Percentiles rank a stretch among this genome's conserved stretches.
Conservation (phyloP, 35 echinoderm and acorn worm species). For the Anneissia japonica region DNA sequence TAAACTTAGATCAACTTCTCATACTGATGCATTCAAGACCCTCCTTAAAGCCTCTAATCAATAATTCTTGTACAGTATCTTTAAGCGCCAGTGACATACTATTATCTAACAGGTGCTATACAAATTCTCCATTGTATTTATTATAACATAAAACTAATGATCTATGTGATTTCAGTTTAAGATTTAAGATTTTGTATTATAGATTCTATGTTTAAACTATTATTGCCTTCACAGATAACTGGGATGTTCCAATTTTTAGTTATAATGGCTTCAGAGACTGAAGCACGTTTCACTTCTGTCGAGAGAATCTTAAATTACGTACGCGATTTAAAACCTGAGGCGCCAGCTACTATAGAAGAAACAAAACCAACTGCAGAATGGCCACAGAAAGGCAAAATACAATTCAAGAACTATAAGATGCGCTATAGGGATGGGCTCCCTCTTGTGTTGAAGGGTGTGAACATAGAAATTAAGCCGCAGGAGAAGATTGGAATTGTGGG, state of each 20-base stretch:
- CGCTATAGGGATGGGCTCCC: constrained; percentile 74
- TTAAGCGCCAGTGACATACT: no score
- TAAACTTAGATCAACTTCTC: no score
- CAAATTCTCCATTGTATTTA: no score
- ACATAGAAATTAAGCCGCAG: constrained; percentile 46
- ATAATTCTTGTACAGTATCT: no score
- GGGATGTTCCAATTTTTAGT: constrained; percentile 87
- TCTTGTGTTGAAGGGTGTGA: constrained; percentile 62
- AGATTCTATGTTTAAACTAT: no score
- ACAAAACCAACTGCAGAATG: constrained; percentile 48
- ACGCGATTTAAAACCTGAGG: constrained; percentile 60
- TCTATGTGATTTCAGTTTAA: no score
- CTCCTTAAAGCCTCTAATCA: no score
- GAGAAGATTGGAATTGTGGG: constrained; percentile 93
- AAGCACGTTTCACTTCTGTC: constrained; percentile 91
- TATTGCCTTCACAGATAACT: constrained; percentile 40
- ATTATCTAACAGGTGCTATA: no score
- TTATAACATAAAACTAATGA: no score
- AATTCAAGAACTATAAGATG: constrained; percentile 56
- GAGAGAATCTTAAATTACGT: constrained; percentile 62
- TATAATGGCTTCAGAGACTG: constrained; percentile 82
- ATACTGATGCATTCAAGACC: no score
- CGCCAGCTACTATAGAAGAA: constrained; percentile 38
- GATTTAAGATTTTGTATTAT: no score
- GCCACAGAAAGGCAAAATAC: constrained; percentile 53